phyloP scores from a whole-genome alignment of 2,797 vertebrate species.

The Chelon labrosus region DNA sequence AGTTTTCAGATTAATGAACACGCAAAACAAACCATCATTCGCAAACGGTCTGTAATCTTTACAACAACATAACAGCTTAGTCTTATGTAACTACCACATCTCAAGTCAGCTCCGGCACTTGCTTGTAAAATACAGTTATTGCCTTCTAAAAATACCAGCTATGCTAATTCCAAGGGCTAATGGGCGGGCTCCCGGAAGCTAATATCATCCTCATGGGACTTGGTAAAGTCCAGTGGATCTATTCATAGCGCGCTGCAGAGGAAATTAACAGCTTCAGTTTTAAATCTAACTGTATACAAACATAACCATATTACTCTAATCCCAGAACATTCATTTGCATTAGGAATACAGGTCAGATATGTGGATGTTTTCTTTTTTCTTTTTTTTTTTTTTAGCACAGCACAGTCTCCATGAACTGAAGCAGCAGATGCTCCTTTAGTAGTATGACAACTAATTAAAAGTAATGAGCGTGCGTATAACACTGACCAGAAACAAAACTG shows the following conservation, averaged over 20 bases:
- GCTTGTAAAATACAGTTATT: slow-evolving; percentile 53
- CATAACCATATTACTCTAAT: slow-evolving; percentile 1
- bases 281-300: slow-evolving; percentile 19
- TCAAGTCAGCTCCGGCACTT: slow-evolving; percentile 29
- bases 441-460: background rate
- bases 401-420: background rate
- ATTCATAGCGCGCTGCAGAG: slow-evolving; percentile 33
- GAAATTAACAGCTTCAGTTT: slow-evolving; percentile 41
- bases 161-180: slow-evolving; percentile 53
- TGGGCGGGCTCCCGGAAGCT: slow-evolving; percentile 37
- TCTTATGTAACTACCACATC: slow-evolving; percentile 48
- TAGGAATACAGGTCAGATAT: slow-evolving; percentile 2
- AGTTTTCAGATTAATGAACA: slow-evolving; percentile 78
- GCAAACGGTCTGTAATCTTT: slow-evolving; percentile 59
- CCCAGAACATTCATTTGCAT: slow-evolving; percentile 14
- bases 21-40: slow-evolving; percentile 57
- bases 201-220: slow-evolving; percentile 42
- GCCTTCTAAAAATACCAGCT: slow-evolving; percentile 61
- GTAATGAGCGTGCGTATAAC: slow-evolving; percentile 13
- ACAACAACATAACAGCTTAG: slow-evolving; percentile 42
- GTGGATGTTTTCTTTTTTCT: background rate
- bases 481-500: slow-evolving; percentile 3
- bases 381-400: background rate
- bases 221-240: slow-evolving; percentile 35
- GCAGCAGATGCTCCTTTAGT: background rate